Evolutionary conservation across 2,113 vertebrate genomes (phyloP).

Genomic region (Phalacrocorax pelagicus): DNA sequence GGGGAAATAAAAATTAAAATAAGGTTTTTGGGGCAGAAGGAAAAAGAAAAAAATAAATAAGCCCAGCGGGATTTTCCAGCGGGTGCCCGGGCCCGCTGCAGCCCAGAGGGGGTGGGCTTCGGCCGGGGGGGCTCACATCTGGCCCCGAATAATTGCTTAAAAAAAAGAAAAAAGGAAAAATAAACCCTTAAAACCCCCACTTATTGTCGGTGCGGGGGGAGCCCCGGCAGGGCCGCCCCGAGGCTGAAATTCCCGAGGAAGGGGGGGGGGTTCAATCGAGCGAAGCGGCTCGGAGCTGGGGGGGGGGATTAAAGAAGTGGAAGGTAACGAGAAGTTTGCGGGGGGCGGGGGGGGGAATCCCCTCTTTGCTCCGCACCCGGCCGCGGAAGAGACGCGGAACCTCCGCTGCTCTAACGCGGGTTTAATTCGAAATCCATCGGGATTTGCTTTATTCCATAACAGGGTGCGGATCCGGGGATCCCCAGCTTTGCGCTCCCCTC

Average conservation of each 20-base stretch:
- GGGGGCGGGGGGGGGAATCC: too few relatives aligned
- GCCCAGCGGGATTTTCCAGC: neutral
- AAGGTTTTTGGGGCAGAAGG: neutral
- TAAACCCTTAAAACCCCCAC: too few relatives aligned
- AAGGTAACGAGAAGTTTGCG: neutral
- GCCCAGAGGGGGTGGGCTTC: neutral
- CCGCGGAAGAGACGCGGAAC: neutral
- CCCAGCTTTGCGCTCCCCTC: neutral
- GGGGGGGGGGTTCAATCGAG: too few relatives aligned
- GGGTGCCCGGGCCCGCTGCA: too few relatives aligned
- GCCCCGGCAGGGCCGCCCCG: neutral
- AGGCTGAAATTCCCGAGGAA: neutral
- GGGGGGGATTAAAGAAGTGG: neutral
- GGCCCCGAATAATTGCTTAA: neutral
- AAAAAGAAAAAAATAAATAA: neutral
- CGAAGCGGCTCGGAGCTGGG: neutral
- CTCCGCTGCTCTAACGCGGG: neutral
- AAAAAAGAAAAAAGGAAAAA: too few relatives aligned
- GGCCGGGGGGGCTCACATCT: neutral
- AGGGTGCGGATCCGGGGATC: neutral
- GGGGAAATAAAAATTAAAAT: neutral
- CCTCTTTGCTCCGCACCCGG: neutral
- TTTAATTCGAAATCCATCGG: neutral
- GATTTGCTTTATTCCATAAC: neutral
- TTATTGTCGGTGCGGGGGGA: neutral